phyloP scores from a whole-genome alignment of 2,888 invertebrate species.

The Trichopoda pennipes region DNA sequence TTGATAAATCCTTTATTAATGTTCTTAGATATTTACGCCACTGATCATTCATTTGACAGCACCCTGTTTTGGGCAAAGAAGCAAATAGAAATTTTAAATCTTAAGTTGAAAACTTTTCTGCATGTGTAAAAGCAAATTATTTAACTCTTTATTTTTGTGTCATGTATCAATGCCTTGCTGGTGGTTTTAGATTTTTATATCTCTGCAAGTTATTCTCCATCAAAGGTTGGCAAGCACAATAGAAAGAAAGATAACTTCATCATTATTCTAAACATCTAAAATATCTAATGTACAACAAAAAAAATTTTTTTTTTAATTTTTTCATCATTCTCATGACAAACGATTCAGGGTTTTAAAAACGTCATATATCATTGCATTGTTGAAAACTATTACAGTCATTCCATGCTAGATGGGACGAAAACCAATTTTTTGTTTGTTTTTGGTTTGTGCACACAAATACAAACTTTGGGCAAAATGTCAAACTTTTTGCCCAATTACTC shows the following conservation, averaged over 20 bases:
- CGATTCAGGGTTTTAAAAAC: slow-evolving; percentile 28
- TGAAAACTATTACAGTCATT: slow-evolving; percentile 30
- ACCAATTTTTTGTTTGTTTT: neutral
- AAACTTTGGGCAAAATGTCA: neutral
- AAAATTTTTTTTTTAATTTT: neutral
- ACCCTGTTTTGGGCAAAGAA: neutral
- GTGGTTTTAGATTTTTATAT: slow-evolving; percentile 32
- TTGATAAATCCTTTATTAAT: too few relatives aligned
- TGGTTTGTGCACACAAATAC: neutral
- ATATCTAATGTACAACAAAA: neutral
- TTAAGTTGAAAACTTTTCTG: neutral
- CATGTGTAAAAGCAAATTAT: slow-evolving; percentile 19
- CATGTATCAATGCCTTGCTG: slow-evolving; percentile 63
- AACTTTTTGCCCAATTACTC: slow-evolving; percentile 37
- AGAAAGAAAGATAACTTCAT: slow-evolving; percentile 37
- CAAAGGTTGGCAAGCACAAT: slow-evolving; percentile 9
- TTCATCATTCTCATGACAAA: slow-evolving; percentile 50
- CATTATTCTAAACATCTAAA: slow-evolving; percentile 11
- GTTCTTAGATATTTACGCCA: too few relatives aligned
- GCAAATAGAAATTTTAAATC: neutral
- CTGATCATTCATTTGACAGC: neutral
- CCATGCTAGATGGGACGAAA: slow-evolving; percentile 1
- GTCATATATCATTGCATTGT: slow-evolving; percentile 39
- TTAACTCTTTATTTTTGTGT: slow-evolving; percentile 38
- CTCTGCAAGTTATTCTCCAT: neutral